Evolutionary conservation across 2,113 vertebrate genomes (phyloP), one percentile per base, ranked within the genome.

Genomic region (Aptenodytes patagonicus): DNA sequence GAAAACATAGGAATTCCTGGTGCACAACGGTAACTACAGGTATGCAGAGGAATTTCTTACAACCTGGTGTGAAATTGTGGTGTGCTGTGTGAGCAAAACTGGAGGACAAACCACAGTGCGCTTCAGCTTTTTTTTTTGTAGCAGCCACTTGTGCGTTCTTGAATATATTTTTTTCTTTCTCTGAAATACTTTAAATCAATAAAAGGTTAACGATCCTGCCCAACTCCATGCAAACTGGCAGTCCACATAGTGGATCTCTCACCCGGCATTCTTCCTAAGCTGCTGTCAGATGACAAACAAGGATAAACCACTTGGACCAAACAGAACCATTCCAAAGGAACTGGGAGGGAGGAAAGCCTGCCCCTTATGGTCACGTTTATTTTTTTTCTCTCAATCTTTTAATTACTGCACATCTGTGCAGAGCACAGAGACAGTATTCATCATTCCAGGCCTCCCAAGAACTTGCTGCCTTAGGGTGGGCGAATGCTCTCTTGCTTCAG

Each of bases 301-400:
- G 91, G 78, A 73, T 77, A 93, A 89, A 94, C 84, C 95, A 94
- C 88, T 93, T 70, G 89, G 93, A 97, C 95, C 95, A 97, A 79
- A 85, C 77, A 38, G 22, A 81, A 89, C 38, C 73, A 81, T 93
- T 96, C 90, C 95, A 94, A 95, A 93, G 92, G 85, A 94, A 49
- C 60, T 84, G 64, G 47, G 49, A 71, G 77, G 87, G 87, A 94
- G 52, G 52, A 93, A 83, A 70, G 32, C 57, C 75, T 89, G 51
- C 44, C 68, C 57, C 71, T 73, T 78, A 42, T 65, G 83, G 65
- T 61, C 55, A 34, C 4, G 7, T 58, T 58, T 51, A 0, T 57
- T 75, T 78, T 70, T 66, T 40, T 32, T 3, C 76, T 90, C 60
- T 69, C 61, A 47, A 25, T 87, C 78, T 88, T 83, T n/a, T 49